Base-by-base conservation (phyloP, 1,140 invertebrate genomes). In the Cardiocondyla obscurior region DNA sequence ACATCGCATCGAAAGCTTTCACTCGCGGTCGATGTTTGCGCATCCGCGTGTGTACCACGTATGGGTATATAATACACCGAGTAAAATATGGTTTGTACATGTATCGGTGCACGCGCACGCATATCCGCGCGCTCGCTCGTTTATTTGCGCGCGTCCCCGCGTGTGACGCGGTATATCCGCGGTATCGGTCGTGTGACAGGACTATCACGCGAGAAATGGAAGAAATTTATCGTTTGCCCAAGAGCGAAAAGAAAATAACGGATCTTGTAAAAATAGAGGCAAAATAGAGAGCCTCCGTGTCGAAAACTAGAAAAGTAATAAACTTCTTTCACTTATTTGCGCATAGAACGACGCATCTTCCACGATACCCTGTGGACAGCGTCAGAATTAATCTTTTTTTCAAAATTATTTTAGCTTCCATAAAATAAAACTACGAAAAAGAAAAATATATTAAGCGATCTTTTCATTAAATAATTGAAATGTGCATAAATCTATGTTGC, bases 1-100 rank as follows among this genome's bases (percentile, higher is more conserved):
- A 87, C 86, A 87, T 87, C 83, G 86, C 73, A 33, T 81, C 62
- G 85, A 74, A 83, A 83, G 85, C 86, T 87, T 84, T 87, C 73
- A 81, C 73, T 76, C 57, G 46, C 72, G 70, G 55, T 57, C 57
- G 55, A 76, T 69, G 74, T 79, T 69, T 69, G 33, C 46, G 19
- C 62, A 67, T 67, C 46, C 62, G 33, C 46, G 16, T 22, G 30
- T 36, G 22, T 67, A 30, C 36, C 49, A 25, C 6, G 10, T 19
- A 22, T 16, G 30, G n/a, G 19, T 65, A 39, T 39, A 57, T 57
- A 72, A 76, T 46, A 76, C 39, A 25, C 2, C 28, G 19, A 62
- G 36, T 76, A 76, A 76, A 64, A 76, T 76, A 76, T 64, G 39
- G 72, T 33, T 33, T 30, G 30, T 19, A 28, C 8, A 22, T 16